Evolutionary conservation across 2,113 vertebrate genomes (phyloP).

Genomic region (Apaloderma vittatum): DNA sequence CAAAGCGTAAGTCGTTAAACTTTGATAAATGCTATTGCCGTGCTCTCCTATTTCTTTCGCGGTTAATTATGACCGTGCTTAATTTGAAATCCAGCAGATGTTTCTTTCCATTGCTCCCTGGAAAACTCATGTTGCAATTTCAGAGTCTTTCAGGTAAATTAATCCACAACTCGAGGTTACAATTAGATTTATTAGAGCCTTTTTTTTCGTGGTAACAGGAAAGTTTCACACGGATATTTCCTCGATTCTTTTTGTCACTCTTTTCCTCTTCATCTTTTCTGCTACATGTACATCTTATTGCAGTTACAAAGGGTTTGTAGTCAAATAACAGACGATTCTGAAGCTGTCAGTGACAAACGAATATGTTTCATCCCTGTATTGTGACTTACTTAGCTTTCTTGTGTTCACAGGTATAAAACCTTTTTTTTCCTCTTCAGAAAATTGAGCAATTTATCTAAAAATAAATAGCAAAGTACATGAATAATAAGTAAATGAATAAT

Average conservation of each 20-base stretch:
- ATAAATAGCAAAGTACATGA: neutral
- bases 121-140: neutral
- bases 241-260: neutral
- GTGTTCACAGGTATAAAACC: neutral
- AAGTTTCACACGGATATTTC: neutral
- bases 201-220: neutral
- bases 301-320: neutral
- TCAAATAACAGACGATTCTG: neutral
- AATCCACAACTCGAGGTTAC: neutral
- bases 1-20: neutral
- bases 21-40: neutral
- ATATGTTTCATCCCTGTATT: neutral
- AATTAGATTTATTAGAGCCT: neutral
- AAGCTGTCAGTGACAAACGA: neutral
- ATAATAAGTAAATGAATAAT: constrained; percentile 39
- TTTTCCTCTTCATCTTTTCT: neutral
- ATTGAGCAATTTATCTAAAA: constrained; percentile 29
- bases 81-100: neutral
- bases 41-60: neutral
- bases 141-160: neutral
- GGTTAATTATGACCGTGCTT: no score
- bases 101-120: neutral
- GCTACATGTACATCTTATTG: neutral
- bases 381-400: neutral
- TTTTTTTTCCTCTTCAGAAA: neutral